These are phyloP conservation scores for Gambusia holbrooki DNA, from an alignment of 2,113 vertebrate genomes.

Conservation along the genomic window DNA sequence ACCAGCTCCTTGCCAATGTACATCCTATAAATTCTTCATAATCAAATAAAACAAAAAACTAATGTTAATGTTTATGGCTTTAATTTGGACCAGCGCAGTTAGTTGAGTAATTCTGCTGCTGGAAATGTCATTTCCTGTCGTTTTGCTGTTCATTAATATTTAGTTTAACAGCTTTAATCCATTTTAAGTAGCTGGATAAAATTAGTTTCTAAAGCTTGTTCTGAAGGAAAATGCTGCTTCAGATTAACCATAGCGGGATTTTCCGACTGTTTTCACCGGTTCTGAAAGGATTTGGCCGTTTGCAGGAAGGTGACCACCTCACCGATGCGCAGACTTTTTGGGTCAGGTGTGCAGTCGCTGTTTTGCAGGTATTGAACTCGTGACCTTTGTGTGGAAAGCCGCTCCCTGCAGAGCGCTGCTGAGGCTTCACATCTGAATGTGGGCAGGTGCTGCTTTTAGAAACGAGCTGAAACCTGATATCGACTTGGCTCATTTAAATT, in stretches of 20 bases:
- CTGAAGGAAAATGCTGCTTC: not conserved
- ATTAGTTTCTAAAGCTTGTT: slow-evolving; percentile 21
- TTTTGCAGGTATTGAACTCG: slow-evolving; percentile 15
- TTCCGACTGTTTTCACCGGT: not conserved
- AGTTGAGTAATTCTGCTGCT: not conserved
- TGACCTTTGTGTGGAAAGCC: slow-evolving; percentile 31
- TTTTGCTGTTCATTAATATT: too few species aligned
- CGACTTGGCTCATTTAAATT: slow-evolving; percentile 12
- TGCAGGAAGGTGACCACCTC: not conserved
- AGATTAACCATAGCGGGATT: not conserved
- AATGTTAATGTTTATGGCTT: not conserved
- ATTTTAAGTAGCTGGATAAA: slow-evolving; percentile 16
- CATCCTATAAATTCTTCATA: not conserved
- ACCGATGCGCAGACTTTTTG: not conserved
- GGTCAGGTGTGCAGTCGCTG: not conserved
- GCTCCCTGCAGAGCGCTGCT: not conserved
- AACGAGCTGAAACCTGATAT: slow-evolving; percentile 37
- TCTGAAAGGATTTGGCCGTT: not conserved
- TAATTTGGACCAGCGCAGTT: not conserved
- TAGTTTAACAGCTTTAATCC: too few species aligned
- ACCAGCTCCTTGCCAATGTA: too few species aligned
- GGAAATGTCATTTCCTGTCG: too few species aligned
- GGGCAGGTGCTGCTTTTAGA: slow-evolving; percentile 27
- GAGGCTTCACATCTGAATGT: slow-evolving; percentile 12
- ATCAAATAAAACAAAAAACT: not conserved